Conservation (phyloP, 2,888 invertebrate species). For the Nymphalis urticae region DNA sequence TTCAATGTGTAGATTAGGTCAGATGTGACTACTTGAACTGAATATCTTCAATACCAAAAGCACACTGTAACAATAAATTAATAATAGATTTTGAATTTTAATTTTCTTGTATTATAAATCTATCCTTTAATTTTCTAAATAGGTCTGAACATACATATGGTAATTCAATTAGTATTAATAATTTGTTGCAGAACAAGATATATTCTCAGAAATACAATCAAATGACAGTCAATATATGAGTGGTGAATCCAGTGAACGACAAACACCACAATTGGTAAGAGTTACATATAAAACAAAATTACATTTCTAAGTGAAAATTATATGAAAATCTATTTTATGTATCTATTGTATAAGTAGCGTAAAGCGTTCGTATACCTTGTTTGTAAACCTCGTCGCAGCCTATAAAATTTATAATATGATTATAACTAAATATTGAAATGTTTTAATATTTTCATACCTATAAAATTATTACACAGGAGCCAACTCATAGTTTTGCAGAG, state of each 20-base stretch:
- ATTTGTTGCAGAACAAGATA: slow-evolving; percentile 73
- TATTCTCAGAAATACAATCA: slow-evolving; percentile 71
- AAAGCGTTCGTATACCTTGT: not conserved
- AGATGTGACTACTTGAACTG: too few relatives aligned
- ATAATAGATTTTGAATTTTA: too few relatives aligned
- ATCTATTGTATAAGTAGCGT: not conserved
- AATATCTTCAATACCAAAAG: too few relatives aligned
- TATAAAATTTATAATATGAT: too few relatives aligned
- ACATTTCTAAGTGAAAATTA: too few relatives aligned
- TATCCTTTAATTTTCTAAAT: too few relatives aligned
- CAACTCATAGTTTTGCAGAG: slow-evolving; percentile 67
- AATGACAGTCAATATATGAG: slow-evolving; percentile 68
- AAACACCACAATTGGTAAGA: slow-evolving; percentile 77
- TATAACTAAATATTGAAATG: too few relatives aligned
- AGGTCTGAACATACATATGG: too few relatives aligned
- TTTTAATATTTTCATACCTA: not conserved
- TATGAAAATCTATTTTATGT: not conserved
- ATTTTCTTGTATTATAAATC: too few relatives aligned
- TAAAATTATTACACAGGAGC: slow-evolving; percentile 52
- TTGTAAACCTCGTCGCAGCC: too few relatives aligned
- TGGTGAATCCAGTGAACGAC: slow-evolving; percentile 76
- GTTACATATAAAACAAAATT: not conserved
- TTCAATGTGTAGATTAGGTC: too few relatives aligned
- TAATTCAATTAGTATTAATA: slow-evolving; percentile 9
- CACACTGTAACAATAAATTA: too few relatives aligned